Evolutionary conservation across 2,113 vertebrate genomes (phyloP).

Genomic region (Piprites chloris): DNA sequence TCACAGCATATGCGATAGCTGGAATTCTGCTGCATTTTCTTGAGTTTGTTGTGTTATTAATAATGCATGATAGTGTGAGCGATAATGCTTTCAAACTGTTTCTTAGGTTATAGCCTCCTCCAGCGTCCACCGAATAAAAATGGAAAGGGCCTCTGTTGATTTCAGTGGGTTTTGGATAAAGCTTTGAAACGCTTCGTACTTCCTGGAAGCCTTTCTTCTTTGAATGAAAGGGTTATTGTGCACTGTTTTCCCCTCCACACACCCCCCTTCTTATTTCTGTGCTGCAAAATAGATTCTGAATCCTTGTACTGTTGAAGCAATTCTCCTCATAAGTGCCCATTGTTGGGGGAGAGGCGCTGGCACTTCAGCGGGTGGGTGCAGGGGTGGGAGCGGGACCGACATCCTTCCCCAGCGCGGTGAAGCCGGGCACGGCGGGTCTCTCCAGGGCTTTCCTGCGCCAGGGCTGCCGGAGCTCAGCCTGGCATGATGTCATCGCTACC

Average conservation of each 20-base stretch:
- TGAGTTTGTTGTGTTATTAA: constrained; percentile 29
- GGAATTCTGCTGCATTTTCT: neutral
- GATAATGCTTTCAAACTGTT: neutral
- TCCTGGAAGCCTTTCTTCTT: constrained; percentile 26
- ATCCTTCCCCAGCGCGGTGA: neutral
- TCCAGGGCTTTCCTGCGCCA: neutral
- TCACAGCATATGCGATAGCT: neutral
- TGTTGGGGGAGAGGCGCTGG: constrained; percentile 24
- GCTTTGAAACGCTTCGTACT: neutral
- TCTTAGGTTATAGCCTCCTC: neutral
- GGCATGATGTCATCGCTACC: constrained; percentile 68
- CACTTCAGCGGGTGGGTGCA: constrained; percentile 19
- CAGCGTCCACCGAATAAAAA: neutral
- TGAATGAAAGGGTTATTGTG: constrained; percentile 55
- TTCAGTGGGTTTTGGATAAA: neutral
- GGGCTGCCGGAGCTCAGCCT: neutral
- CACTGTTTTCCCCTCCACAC: rapidly evolving
- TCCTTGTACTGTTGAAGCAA: constrained; percentile 2
- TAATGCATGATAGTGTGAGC: neutral
- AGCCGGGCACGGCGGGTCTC: neutral
- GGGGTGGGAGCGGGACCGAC: constrained; percentile 36
- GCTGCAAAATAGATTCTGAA: constrained; percentile 43
- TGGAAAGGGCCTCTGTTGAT: neutral
- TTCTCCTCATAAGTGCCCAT: neutral
- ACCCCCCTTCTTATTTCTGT: neutral